Evolutionary conservation across 2,888 invertebrate species (phyloP).

Genomic region (Synanthedon tipuliformis): DNA sequence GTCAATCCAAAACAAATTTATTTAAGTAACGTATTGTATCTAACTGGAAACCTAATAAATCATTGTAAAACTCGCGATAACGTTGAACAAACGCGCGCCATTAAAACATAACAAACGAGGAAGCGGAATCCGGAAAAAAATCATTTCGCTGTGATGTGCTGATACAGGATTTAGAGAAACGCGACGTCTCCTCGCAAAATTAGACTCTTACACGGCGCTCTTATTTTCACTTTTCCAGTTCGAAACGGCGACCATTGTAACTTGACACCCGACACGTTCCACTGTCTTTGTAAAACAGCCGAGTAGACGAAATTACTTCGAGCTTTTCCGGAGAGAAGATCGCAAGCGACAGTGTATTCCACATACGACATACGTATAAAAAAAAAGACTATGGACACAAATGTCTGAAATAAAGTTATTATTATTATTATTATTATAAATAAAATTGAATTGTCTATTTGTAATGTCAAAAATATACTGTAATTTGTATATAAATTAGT

Average conservation of each 20-base stretch:
- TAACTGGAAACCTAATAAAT: not conserved
- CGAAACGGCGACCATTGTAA: slow-evolving; percentile 25
- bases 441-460: too few species aligned
- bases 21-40: not conserved
- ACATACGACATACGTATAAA: too few species aligned
- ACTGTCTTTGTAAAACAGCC: slow-evolving; percentile 10
- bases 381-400: too few species aligned
- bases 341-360: slow-evolving; percentile 21
- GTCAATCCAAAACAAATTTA: too few species aligned
- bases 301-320: slow-evolving; percentile 11
- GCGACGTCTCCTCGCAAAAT: slow-evolving; percentile 35
- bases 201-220: slow-evolving; percentile 33
- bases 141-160: slow-evolving; percentile 14
- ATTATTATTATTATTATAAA: too few species aligned
- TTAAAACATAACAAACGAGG: not conserved
- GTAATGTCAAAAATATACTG: too few species aligned
- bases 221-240: slow-evolving; percentile 51
- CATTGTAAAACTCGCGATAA: not conserved
- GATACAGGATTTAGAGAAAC: slow-evolving; percentile 29
- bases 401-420: too few species aligned
- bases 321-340: not conserved
- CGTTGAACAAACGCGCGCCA: not conserved
- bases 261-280: slow-evolving; percentile 19
- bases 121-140: slow-evolving; percentile 13
- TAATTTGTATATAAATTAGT: too few species aligned